Percentiles rank a stretch among this genome's conserved stretches.
Conservation (phyloP, 2,888 invertebrate genomes). For the Cecidostiba fungosa region DNA sequence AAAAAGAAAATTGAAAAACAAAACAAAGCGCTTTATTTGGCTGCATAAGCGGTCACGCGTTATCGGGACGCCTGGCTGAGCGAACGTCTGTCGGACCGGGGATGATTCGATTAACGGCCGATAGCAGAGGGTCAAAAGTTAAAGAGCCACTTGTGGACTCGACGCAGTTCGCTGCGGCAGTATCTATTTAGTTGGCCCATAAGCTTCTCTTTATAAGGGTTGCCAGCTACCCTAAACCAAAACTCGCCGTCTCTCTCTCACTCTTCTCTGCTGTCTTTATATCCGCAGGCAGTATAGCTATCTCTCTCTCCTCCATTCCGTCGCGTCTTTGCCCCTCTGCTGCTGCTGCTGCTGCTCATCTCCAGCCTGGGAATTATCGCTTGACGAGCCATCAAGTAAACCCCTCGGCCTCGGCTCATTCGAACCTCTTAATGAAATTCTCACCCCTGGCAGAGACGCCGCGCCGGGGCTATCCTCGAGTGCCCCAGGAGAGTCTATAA, state of each 20-base stretch:
- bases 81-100: constrained; percentile 61
- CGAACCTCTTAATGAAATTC: constrained; percentile 81
- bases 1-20: too few species aligned
- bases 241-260: constrained; percentile 65
- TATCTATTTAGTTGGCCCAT: constrained; percentile 80
- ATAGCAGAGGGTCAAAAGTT: constrained; percentile 79
- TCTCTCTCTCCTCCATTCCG: constrained; percentile 41
- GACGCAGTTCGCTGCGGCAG: constrained; percentile 68
- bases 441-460: constrained; percentile 76
- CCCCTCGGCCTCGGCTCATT: constrained; percentile 76
- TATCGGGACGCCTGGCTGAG: constrained; percentile 32
- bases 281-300: constrained; percentile 29
- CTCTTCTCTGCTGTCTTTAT: constrained; percentile 31
- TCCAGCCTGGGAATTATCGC: constrained; percentile 79
- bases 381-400: constrained; percentile 80
- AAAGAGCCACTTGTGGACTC: constrained; percentile 81
- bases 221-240: constrained; percentile 63
- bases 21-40: too few species aligned
- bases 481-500: constrained; percentile 68
- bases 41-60: constrained; percentile 53
- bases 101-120: constrained; percentile 79
- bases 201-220: constrained; percentile 79
- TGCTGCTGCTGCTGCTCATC: constrained; percentile 60
- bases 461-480: constrained; percentile 75
- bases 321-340: constrained; percentile 25